Evolutionary conservation across 2,888 invertebrate genomes (phyloP).

Genomic region (Chymomyza procnemis): DNA sequence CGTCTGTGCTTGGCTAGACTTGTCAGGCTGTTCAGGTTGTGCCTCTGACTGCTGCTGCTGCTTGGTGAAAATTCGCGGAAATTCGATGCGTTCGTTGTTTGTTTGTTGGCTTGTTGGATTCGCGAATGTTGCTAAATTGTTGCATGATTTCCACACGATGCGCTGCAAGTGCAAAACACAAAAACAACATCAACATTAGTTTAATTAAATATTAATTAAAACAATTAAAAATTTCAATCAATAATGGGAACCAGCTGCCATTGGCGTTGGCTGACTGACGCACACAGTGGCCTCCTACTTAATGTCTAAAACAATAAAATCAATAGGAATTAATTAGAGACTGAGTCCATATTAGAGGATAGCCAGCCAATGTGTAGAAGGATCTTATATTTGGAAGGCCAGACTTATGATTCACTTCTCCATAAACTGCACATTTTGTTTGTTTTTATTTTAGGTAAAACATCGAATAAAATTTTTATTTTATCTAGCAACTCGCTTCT

Average conservation of each 20-base stretch:
- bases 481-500: no score
- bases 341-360: no score
- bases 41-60: neutral
- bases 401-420: no score
- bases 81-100: constrained; percentile 32
- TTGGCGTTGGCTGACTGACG: no score
- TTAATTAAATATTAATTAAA: neutral
- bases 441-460: no score
- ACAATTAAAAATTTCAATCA: neutral
- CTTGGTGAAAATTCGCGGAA: constrained; percentile 1
- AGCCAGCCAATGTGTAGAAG: no score
- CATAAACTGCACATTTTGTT: no score
- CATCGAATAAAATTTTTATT: no score
- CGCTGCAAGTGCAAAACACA: neutral
- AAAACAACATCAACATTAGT: neutral
- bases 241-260: neutral
- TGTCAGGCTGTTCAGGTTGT: neutral
- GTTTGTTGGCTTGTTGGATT: constrained; percentile 9
- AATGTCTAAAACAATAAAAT: neutral
- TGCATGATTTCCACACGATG: constrained; percentile 19
- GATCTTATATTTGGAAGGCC: no score
- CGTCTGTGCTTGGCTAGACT: constrained; percentile 13
- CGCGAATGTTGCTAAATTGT: constrained; percentile 36
- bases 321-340: neutral
- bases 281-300: neutral